Conservation (phyloP, 2,113 vertebrate species). For the Rattus norvegicus region GRCr8 NC_086037.1:63777501-63778000, state of each 20-base stretch:
- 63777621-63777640: background rate
- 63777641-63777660: background rate
- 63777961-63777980: background rate
- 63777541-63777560: too few relatives aligned
- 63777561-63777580: background rate
- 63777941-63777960: background rate
- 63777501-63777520: too few relatives aligned
- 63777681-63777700: background rate
- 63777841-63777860: background rate
- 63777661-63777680: background rate
- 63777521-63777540: too few relatives aligned
- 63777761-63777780: background rate
- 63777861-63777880: background rate
- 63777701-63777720: background rate
- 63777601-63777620: background rate
- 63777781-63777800: background rate
- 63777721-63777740: background rate
- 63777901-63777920: background rate
- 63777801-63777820: too few relatives aligned
- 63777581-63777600: background rate
- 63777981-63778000: background rate
- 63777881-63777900: background rate
- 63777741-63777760: background rate
- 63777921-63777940: background rate
- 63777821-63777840: background rate